These are phyloP conservation scores for Mongoloraphidia duomilia DNA, from an alignment of 2,888 invertebrate species.

Conservation along the genomic window DNA sequence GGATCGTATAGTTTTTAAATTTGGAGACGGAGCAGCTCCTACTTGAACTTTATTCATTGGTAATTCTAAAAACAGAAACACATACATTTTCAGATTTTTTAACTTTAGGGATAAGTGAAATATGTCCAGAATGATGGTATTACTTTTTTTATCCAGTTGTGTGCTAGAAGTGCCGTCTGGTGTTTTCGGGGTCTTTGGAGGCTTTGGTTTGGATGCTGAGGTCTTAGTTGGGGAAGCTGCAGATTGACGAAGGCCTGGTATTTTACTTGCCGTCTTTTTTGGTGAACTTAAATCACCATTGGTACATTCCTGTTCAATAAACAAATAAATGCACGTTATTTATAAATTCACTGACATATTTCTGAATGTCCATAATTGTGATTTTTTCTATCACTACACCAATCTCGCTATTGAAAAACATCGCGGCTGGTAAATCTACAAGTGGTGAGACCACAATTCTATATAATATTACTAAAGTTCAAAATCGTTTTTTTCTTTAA, in stretches of 20 bases:
- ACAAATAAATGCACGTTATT: neutral
- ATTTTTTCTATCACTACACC: no score
- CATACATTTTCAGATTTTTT: neutral
- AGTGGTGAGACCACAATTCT: no score
- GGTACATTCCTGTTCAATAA: constrained; percentile 34
- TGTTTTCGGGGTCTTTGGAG: constrained; percentile 44
- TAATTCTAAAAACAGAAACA: constrained; percentile 35
- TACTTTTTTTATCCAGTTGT: constrained; percentile 51
- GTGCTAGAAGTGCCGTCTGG: constrained; percentile 39
- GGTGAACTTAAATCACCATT: constrained; percentile 62
- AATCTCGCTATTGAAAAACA: no score
- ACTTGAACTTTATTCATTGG: constrained; percentile 91
- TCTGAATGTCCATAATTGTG: no score
- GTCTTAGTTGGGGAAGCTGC: constrained; percentile 27
- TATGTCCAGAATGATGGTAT: neutral
- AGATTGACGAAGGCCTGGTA: constrained; percentile 26
- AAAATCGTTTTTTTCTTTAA: no score
- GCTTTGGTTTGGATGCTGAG: constrained; percentile 28
- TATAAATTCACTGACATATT: no score
- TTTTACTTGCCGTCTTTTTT: constrained; percentile 48
- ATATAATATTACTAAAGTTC: no score
- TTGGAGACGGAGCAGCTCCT: constrained; percentile 82
- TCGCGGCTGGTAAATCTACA: no score
- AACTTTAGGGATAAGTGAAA: neutral
- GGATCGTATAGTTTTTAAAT: constrained; percentile 79